Percentiles rank a stretch among this genome's conserved stretches.
These are phyloP conservation scores for Drosophila meridionalis DNA, from an alignment of 2,888 invertebrate species.

Conservation along the genomic window DNA sequence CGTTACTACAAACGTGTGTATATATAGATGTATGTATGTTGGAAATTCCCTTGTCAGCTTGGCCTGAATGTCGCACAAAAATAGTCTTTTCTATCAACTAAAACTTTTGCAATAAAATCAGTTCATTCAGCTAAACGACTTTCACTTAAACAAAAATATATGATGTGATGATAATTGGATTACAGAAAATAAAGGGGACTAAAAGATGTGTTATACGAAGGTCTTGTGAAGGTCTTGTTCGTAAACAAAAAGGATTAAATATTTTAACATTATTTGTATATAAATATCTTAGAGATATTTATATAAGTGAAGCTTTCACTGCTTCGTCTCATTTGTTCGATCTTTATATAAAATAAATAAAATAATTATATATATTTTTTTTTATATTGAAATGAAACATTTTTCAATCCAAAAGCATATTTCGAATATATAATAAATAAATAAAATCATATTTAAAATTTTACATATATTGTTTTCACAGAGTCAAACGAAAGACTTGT, in stretches of 20 bases:
- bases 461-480: neutral
- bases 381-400: neutral
- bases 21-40: neutral
- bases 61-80: conserved; percentile 8
- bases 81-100: conserved; percentile 11
- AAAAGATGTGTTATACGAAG: neutral
- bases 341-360: neutral
- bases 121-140: conserved; percentile 29
- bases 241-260: neutral
- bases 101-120: conserved; percentile 19
- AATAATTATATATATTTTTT: neutral
- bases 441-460: neutral
- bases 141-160: conserved; percentile 32
- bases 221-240: neutral
- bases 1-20: neutral
- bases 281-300: neutral
- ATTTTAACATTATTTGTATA: neutral
- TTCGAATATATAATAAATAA: neutral
- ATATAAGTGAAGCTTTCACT: neutral
- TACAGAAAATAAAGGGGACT: neutral
- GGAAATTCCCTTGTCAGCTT: conserved; percentile 10
- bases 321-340: too few species aligned
- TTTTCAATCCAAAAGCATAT: neutral
- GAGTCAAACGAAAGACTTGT: neutral
- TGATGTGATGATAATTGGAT: neutral